These are phyloP conservation scores for Sebastes schlegelii DNA, from an alignment of 2,113 vertebrate genomes.

Conservation along the genomic window DNA sequence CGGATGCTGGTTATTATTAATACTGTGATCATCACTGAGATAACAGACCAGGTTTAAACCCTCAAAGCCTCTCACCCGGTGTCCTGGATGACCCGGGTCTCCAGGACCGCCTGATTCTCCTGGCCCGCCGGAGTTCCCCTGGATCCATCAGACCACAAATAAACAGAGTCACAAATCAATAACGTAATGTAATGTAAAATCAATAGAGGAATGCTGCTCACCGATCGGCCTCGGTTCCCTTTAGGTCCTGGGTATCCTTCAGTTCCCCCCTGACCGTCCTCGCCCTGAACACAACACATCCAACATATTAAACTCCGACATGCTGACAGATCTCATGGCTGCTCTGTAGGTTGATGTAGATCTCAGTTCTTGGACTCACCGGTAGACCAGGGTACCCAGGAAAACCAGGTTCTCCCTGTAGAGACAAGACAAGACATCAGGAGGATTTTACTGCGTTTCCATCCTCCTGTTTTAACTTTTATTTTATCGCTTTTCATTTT, in stretches of 20 bases:
- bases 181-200: too few species aligned
- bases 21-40: too few species aligned
- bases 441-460: too few species aligned
- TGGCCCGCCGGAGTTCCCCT: conserved; percentile 17
- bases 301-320: too few species aligned
- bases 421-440: not conserved
- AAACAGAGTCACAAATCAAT: not conserved
- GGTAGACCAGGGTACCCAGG: not conserved
- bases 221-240: conserved; percentile 1
- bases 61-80: conserved; percentile 75
- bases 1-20: too few species aligned
- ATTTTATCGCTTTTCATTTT: not conserved
- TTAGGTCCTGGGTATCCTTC: not conserved
- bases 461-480: too few species aligned
- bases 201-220: not conserved
- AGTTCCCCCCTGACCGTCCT: not conserved
- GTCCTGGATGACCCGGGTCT: conserved; percentile 83
- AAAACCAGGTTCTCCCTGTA: conserved; percentile 18
- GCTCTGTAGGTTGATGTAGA: not conserved
- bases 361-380: conserved; percentile 8
- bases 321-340: too few species aligned
- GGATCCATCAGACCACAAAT: not conserved
- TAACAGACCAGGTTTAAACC: too few species aligned
- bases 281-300: conserved; percentile 3
- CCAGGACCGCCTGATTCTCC: conserved; percentile 84